These are phyloP conservation scores for Thomomys bottae DNA, from an alignment of 2,113 vertebrate species.

Conservation along the genomic window DNA sequence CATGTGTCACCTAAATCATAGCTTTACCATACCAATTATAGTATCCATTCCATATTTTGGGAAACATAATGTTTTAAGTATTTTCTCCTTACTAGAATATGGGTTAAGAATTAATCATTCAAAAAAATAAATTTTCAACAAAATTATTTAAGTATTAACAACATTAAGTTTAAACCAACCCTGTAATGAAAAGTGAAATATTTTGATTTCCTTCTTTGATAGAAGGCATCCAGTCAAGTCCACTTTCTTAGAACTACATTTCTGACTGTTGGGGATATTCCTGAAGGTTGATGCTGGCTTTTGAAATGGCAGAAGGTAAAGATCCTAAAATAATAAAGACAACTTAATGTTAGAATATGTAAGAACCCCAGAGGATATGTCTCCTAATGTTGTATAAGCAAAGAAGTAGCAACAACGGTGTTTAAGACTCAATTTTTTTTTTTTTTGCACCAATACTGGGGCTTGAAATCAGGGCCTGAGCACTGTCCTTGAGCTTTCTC, in stretches of 20 bases:
- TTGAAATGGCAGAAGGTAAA: constrained; percentile 68
- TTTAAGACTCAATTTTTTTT: too few species aligned
- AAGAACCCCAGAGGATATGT: background rate
- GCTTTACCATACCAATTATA: background rate
- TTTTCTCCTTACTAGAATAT: constrained; percentile 11
- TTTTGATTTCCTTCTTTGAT: constrained; percentile 81
- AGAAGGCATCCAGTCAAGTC: constrained; percentile 83
- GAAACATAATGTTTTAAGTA: background rate
- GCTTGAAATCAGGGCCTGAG: too few species aligned
- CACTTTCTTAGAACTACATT: constrained; percentile 78
- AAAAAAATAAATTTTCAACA: constrained; percentile 45
- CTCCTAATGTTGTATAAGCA: constrained; percentile 2
- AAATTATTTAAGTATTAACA: background rate
- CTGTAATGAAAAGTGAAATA: constrained; percentile 83
- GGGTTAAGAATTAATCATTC: background rate
- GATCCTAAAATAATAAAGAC: constrained; percentile 69
- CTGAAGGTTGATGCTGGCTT: constrained; percentile 65
- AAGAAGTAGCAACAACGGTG: background rate
- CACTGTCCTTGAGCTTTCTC: too few species aligned
- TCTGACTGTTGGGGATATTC: constrained; percentile 81
- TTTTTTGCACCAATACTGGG: too few species aligned
- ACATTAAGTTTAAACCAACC: constrained; percentile 74
- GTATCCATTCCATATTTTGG: background rate
- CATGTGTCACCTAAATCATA: constrained; percentile 14
- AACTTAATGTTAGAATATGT: background rate